Percentiles rank a stretch among this genome's conserved stretches.
These are phyloP conservation scores for Nibea albiflora DNA, from an alignment of 2,113 vertebrate species.

Conservation along the genomic window DNA sequence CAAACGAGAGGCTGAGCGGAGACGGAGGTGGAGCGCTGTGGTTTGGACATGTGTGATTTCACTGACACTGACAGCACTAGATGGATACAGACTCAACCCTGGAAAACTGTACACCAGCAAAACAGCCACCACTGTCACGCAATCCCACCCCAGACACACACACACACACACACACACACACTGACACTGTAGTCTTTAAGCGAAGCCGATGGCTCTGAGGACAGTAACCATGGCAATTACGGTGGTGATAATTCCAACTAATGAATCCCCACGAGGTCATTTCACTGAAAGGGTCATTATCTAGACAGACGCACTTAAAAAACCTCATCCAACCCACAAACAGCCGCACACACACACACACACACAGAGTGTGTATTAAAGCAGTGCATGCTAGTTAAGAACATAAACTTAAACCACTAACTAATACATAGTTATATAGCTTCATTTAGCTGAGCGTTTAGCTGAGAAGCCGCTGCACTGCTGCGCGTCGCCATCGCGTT, in stretches of 20 bases:
- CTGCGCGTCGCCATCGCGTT: no score
- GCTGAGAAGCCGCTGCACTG: no score
- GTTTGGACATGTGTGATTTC: conserved; percentile 40
- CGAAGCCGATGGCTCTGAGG: conserved; percentile 7
- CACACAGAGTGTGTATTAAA: neutral
- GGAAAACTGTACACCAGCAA: conserved; percentile 22
- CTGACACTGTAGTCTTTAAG: neutral
- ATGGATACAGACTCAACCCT: conserved; percentile 23
- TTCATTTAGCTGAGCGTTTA: no score
- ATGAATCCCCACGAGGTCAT: conserved; percentile 49
- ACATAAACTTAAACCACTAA: neutral
- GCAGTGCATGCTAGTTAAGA: neutral
- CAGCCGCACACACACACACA: neutral
- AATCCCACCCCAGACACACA: neutral
- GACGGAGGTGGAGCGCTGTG: neutral
- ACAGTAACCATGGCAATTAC: conserved; percentile 38
- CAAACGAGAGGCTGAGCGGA: conserved; percentile 14
- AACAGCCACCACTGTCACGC: conserved; percentile 50
- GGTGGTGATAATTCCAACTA: conserved; percentile 16
- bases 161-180: neutral
- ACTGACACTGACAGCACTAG: conserved; percentile 44
- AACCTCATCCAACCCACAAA: conserved; percentile 9
- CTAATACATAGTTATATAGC: neutral
- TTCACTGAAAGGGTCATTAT: conserved; percentile 63
- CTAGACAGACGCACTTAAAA: conserved; percentile 37